Base-by-base conservation (phyloP, 1,140 invertebrate species). In the Brevipalpus yothersi region DNA sequence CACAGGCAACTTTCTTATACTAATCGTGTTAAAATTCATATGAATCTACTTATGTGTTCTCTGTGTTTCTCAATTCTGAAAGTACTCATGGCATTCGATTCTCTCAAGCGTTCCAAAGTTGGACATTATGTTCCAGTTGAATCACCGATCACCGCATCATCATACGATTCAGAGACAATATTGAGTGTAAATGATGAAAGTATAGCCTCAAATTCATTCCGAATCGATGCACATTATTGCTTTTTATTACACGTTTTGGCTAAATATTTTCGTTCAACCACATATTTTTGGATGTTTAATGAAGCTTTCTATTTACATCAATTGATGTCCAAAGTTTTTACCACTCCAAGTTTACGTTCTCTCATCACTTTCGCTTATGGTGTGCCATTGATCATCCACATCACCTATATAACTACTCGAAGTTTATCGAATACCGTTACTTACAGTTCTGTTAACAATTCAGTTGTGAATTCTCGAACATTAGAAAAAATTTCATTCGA, bases 211-310 rank as follows among this genome's bases (percentile, higher is more conserved):
- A 31, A 31, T 31, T 31, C 31, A 31, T 31, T 31, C 31, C 49
- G n/a, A 19, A n/a, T 51, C 10, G 49, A 9, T 10, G 21, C 49
- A 13, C n/a, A 19, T 51, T 51, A 51, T 12, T 63, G 62, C 43
- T 19, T 72, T 47, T 19, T 72, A 0, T 62, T 76, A 23, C 69
- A 73, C 49, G 66, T 75, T 0, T 41, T 74, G 1, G 72, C 71
- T 42, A 75, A 73, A 62, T 79, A 78, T 64, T 69, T 73, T 15
- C 69, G 75, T 41, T 67, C 73, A 58, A 74, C 73, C n/a, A 77
- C 75, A 58, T 79, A 78, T 67, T 75, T 77, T 70, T 79, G 78
- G 77, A 78, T 77, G 75, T 75, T 77, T 56, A 75, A 75, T 62
- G 77, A 78, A 65, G 62, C 62, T 2, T 43, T 63, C 31, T 63